Evolutionary conservation across 2,888 invertebrate genomes (phyloP).

Genomic region (Lissonota sp.): DNA sequence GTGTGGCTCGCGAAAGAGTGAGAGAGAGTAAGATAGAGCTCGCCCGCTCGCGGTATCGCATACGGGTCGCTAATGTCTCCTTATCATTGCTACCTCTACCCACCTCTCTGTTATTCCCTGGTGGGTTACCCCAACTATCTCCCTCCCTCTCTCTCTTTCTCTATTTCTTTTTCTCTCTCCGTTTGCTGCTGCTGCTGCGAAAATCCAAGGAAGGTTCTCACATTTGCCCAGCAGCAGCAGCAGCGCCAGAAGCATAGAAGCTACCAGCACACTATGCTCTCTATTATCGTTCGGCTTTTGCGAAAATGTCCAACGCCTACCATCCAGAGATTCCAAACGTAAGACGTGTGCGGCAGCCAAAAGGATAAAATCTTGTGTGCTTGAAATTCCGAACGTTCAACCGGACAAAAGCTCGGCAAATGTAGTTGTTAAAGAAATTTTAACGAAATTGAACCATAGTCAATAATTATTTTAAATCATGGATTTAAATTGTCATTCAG

Average conservation of each 20-base stretch:
- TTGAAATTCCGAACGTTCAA: not conserved
- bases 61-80: slow-evolving; percentile 83
- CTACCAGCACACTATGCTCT: slow-evolving; percentile 69
- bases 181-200: slow-evolving; percentile 70
- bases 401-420: not conserved
- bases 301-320: slow-evolving; percentile 61
- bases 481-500: too few relatives aligned
- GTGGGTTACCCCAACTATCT: slow-evolving; percentile 53
- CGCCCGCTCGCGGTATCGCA: slow-evolving; percentile 76
- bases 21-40: slow-evolving; percentile 1
- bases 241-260: slow-evolving; percentile 54
- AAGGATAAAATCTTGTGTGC: slow-evolving; percentile 1
- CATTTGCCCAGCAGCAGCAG: slow-evolving; percentile 41
- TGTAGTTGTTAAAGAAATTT: too few relatives aligned
- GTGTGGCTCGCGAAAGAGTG: slow-evolving; percentile 31
- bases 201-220: slow-evolving; percentile 57
- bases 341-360: slow-evolving; percentile 38
- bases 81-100: slow-evolving; percentile 78
- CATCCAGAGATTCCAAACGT: slow-evolving; percentile 33
- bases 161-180: slow-evolving; percentile 45
- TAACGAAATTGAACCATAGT: too few relatives aligned
- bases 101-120: slow-evolving; percentile 72
- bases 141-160: slow-evolving; percentile 41
- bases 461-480: too few relatives aligned
- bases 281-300: slow-evolving; percentile 53